Evolutionary conservation across 2,888 invertebrate species (phyloP).

Genomic region (Quadriops clusia): DNA sequence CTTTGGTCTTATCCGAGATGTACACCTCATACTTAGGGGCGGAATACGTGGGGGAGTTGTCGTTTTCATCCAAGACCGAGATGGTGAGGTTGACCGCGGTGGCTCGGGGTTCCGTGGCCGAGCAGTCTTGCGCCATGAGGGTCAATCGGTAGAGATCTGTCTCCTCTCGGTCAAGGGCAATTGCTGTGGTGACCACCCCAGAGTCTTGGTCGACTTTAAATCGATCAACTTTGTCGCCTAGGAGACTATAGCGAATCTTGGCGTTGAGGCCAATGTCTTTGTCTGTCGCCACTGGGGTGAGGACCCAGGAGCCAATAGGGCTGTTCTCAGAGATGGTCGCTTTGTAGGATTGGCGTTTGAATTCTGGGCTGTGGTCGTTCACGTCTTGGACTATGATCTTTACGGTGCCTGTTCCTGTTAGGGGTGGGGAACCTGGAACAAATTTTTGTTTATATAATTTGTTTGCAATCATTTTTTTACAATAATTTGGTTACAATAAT

Average conservation of each 20-base stretch:
- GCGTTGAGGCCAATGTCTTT: conserved; percentile 77
- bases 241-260: conserved; percentile 71
- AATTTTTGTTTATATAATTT: too few species aligned
- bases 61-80: conserved; percentile 68
- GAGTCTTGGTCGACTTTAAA: conserved; percentile 69
- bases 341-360: conserved; percentile 69
- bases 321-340: conserved; percentile 74
- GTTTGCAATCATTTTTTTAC: too few species aligned
- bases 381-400: conserved; percentile 84
- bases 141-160: conserved; percentile 66
- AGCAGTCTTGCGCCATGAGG: conserved; percentile 80
- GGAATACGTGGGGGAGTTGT: conserved; percentile 71
- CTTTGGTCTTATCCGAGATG: conserved; percentile 67
- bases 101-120: conserved; percentile 71
- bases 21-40: conserved; percentile 64
- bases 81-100: conserved; percentile 76
- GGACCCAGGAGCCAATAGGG: conserved; percentile 63
- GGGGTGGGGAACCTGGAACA: conserved; percentile 78
- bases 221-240: conserved; percentile 69
- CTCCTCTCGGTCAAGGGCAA: conserved; percentile 68
- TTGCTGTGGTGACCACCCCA: conserved; percentile 66
- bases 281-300: conserved; percentile 68
- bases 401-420: conserved; percentile 87
- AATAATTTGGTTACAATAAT: too few species aligned
- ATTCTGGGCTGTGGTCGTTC: conserved; percentile 86